A percentile compares a stretch with the other conserved stretches of the same genome.
Conservation (phyloP, 2,113 vertebrate species). For the Tenrec ecaudatus region DNA sequence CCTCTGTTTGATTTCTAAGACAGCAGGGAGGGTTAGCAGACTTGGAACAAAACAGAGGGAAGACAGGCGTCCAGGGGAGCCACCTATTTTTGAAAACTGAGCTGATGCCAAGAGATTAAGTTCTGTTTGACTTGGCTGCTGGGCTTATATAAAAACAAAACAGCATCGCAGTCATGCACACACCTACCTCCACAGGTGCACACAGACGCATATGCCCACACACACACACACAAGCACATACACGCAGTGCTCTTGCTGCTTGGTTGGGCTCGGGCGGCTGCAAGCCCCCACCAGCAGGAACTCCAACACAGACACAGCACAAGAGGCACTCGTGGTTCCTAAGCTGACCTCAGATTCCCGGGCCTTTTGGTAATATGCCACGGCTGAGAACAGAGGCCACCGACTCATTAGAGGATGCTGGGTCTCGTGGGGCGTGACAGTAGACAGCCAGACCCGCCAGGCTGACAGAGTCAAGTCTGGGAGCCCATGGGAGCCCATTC, state of each 20-base stretch:
- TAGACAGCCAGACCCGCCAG: background rate
- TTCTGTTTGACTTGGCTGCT: conserved; percentile 78
- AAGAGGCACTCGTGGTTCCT: conserved; percentile 75
- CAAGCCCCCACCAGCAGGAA: conserved; percentile 82
- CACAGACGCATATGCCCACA: background rate
- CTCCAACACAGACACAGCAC: conserved; percentile 76
- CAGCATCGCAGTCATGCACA: background rate
- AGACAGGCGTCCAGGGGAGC: conserved; percentile 75
- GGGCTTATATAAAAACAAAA: conserved; percentile 57
- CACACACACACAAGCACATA: too few relatives aligned
- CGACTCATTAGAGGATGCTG: background rate
- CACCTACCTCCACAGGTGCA: background rate
- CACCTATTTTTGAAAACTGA: conserved; percentile 81
- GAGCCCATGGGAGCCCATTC: background rate
- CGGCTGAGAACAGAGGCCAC: background rate
- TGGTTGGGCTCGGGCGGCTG: conserved; percentile 67
- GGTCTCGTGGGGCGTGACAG: background rate
- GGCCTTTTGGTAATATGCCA: conserved; percentile 24
- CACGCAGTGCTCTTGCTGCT: background rate
- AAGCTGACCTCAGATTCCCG: conserved; percentile 75
- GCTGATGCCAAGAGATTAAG: conserved; percentile 73
- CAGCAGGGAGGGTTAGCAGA: conserved; percentile 63
- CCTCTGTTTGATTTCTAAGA: conserved; percentile 77
- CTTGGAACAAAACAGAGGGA: conserved; percentile 71
- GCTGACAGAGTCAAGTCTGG: background rate